Evolutionary conservation across 2,113 vertebrate genomes (phyloP), one percentile per base, ranked within the genome.

Genomic region (Dasyurus viverrinus): DNA sequence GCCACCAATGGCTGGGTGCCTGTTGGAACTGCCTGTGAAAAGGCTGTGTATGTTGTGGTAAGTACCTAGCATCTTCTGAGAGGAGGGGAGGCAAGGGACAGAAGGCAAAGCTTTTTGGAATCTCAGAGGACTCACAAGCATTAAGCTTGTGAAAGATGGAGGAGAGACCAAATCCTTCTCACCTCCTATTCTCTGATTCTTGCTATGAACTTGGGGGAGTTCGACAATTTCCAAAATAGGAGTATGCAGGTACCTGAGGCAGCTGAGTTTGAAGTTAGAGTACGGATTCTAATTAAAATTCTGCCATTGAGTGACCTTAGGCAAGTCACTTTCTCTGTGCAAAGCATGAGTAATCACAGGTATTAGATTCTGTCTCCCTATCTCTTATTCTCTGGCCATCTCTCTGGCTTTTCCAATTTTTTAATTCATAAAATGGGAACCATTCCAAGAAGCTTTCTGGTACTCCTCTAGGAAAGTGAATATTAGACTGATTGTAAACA

Each of bases 1-100:
- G 99, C 98, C 55, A 99, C 99, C 94, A 99, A 99, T 7, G 99
- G 99, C 98, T 99, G 99, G 99, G 99, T 98, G 53, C 99, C 99
- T 0, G 99, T 99, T 8, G 99, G 99, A 94, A 97, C 98, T 0
- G 99, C 99, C 94, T 99, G 99, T 12, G 99, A 99, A 98, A 99
- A 99, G 98, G 99, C 99, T 0, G 99, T 99, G 95, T 99, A 99
- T 54, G 99, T 99, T 11, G 99, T 99, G 99, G 99, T 99, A 98
- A 96, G 99, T 98, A 90, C 30, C 52, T 68, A 4, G 25, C 53
- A 2, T 11, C 54, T 0, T 0, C 52, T 54, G 92, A 84, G 89
- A 27, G 26, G 2, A 24, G 53, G 48, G 54, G n/a, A 53, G 50
- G 53, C 48, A 22, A 7, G 42, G 52, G 60, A 94, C 48, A 68